Conservation (phyloP, 1,140 invertebrate genomes). For the Cotesia vestalis region DNA sequence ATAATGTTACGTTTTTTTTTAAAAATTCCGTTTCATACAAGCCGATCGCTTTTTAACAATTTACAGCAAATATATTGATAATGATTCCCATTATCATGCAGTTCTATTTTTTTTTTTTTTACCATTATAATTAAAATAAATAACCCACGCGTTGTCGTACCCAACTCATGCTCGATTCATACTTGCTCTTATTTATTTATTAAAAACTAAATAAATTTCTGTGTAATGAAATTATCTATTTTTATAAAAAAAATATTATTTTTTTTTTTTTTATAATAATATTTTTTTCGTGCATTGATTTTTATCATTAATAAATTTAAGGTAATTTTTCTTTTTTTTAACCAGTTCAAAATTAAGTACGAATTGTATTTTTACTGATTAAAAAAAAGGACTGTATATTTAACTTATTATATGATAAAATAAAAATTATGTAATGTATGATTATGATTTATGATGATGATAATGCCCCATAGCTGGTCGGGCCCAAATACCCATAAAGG, state of each 20-base stretch:
- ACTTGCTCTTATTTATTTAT: slow-evolving; percentile 7
- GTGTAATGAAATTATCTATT: slow-evolving; percentile 6
- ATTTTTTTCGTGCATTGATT: too few relatives aligned
- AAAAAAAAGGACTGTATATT: too few relatives aligned
- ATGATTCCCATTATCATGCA: slow-evolving; percentile 22
- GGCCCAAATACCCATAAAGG: slow-evolving; percentile 47
- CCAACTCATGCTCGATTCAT: slow-evolving; percentile 53
- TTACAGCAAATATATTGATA: slow-evolving; percentile 24
- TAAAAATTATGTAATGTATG: not conserved
- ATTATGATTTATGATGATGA: not conserved
- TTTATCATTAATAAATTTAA: too few relatives aligned
- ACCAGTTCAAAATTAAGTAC: too few relatives aligned
- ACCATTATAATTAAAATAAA: not conserved
- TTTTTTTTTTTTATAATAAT: too few relatives aligned
- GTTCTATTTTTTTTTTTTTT: not conserved
- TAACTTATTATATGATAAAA: too few relatives aligned
- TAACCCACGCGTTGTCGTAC: slow-evolving; percentile 53
- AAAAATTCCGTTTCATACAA: not conserved
- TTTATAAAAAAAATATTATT: too few relatives aligned
- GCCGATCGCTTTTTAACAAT: not conserved
- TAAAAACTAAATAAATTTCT: slow-evolving; percentile 28
- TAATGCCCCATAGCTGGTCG: slow-evolving; percentile 48
- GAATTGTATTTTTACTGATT: too few relatives aligned
- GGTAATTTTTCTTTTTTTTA: too few relatives aligned
- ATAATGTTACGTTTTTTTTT: slow-evolving; percentile 26